Evolutionary conservation across 2,113 vertebrate genomes (phyloP), one percentile per base, ranked within the genome.

Genomic region (Syngnathoides biaculeatus): DNA sequence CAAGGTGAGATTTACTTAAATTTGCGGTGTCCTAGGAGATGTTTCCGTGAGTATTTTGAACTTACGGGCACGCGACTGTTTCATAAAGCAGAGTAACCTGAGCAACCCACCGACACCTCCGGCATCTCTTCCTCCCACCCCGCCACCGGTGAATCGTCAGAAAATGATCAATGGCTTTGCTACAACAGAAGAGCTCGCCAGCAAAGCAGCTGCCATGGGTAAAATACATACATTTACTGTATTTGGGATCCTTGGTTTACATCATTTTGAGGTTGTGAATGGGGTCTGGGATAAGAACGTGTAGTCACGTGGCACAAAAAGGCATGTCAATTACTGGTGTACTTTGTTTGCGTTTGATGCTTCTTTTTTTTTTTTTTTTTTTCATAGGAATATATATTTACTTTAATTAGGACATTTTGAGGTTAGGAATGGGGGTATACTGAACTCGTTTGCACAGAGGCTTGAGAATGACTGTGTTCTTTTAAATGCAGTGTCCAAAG

Each of bases 51-150:
- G 30, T n/a, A 52, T 55, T 30, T 8, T 74, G 40, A 71, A 42
- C 73, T 86, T 52, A 84, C 61, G 38, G 74, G 69, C 30, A 35
- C 20, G 50, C 65, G 63, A 38, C 64, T 74, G 45, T 69, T 82
- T 13, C 77, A 48, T 70, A 76, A 92, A 98, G 95, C 97, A 99
- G 92, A 99, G 95, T 92, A 98, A 98, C 75, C 88, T 99, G 89
- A 99, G 97, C 91, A 99, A 99, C 85, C 97, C 97, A 55, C 97
- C 97, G 13, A 98, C 97, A 0, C 97, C 97, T 1, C 97, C 97
- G 8, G 97, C 97, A 52, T 99, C 97, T 65, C 95, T 99, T 62
- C 97, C 97, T 74, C 97, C 97, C 62, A 99, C 97, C 4, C 97
- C 97, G 8, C 97, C 97, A 30, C 97, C 97, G 1, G 92, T 96